These are phyloP conservation scores for Mnemiopsis leidyi DNA, from an alignment of 37 sponge, comb jelly and placozoan genomes.

Conservation along the genomic window DNA sequence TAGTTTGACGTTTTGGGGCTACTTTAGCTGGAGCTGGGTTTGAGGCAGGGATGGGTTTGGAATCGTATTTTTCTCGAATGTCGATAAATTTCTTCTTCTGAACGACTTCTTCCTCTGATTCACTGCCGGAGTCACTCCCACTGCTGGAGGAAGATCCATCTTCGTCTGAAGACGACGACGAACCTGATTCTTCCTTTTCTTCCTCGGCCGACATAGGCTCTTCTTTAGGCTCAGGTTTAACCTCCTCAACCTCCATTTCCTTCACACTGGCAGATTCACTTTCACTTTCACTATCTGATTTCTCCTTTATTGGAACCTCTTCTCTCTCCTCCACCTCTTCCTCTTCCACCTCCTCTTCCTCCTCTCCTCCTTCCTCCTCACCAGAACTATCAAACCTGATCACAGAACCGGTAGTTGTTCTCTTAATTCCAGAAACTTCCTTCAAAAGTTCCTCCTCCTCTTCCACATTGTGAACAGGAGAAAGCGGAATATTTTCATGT, in stretches of 20 bases:
- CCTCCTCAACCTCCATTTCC: neutral
- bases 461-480: slow-evolving; percentile 7
- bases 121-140: neutral
- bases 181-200: slow-evolving; percentile 36
- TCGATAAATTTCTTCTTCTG: slow-evolving; percentile 7
- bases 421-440: slow-evolving; percentile 41
- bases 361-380: slow-evolving; percentile 18
- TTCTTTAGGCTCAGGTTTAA: neutral
- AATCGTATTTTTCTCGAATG: slow-evolving; percentile 20
- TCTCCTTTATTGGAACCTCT: neutral
- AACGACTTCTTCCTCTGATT: neutral
- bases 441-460: slow-evolving; percentile 37
- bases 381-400: slow-evolving; percentile 52
- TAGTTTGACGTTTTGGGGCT: neutral
- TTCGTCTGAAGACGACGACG: neutral
- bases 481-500: neutral
- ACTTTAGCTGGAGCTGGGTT: neutral
- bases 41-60: neutral
- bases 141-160: slow-evolving; percentile 1
- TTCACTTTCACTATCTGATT: neutral
- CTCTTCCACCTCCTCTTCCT: slow-evolving; percentile 26
- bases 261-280: neutral
- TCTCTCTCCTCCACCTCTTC: slow-evolving; percentile 14
- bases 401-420: slow-evolving; percentile 11
- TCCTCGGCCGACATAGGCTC: neutral